These are phyloP conservation scores for Schizothorax lantsangensis DNA, from an alignment of 2,797 vertebrate species.

Conservation along the genomic window DNA sequence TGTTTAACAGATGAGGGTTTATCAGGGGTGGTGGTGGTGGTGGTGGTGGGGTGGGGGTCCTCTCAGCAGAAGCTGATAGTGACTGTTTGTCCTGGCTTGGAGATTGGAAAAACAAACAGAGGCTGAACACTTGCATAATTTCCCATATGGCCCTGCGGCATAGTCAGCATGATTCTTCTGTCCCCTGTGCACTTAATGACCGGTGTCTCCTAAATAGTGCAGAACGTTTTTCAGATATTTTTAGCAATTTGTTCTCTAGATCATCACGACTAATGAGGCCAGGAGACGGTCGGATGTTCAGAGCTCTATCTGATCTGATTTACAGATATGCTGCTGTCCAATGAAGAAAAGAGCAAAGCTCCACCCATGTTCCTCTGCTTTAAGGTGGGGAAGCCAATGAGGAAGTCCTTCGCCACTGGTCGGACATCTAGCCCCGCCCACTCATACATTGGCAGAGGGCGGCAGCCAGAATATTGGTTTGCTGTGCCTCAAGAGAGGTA, in stretches of 20 bases:
- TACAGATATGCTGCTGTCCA: conserved; percentile 92
- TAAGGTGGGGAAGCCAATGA: conserved; percentile 97
- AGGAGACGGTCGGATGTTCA: background rate
- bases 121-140: background rate
- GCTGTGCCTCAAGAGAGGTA: conserved; percentile 97
- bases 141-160: background rate
- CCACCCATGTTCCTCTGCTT: conserved; percentile 99
- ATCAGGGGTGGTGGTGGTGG: no score
- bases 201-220: background rate
- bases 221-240: background rate
- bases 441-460: conserved; percentile 80
- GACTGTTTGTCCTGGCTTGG: no score
- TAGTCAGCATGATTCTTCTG: background rate
- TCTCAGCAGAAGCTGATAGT: background rate
- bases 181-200: background rate
- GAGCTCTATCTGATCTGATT: conserved; percentile 28
- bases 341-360: conserved; percentile 95
- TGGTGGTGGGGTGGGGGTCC: no score
- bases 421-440: conserved; percentile 81
- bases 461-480: conserved; percentile 98
- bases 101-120: conserved; percentile 10
- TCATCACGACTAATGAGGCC: background rate
- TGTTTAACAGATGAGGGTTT: background rate
- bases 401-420: conserved; percentile 90
- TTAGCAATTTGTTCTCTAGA: background rate